A percentile compares a stretch with the other conserved stretches of the same genome.
Evolutionary conservation across 2,113 vertebrate species (phyloP).

Genomic region (Lampris megalopsis): DNA sequence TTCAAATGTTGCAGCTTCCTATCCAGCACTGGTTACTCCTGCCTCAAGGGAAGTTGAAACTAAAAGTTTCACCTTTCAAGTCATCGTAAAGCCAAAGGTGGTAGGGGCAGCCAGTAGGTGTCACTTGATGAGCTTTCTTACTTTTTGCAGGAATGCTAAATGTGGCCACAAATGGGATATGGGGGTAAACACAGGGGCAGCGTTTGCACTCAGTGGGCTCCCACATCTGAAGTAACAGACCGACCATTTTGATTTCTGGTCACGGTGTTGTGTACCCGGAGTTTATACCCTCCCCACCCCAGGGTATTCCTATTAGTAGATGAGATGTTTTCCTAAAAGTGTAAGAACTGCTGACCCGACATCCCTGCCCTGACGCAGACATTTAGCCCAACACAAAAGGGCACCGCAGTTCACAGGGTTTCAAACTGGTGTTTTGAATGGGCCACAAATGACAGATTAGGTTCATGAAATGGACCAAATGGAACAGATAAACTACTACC

Average conservation of each 20-base stretch:
- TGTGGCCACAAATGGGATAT: constrained; percentile 47
- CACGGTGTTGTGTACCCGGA: background rate
- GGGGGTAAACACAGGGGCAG: constrained; percentile 22
- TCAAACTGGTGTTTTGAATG: background rate
- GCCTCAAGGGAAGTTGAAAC: background rate
- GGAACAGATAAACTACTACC: no score
- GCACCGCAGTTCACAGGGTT: background rate
- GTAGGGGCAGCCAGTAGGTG: background rate
- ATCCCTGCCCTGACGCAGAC: background rate
- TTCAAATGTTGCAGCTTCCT: constrained; percentile 26
- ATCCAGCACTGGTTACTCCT: constrained; percentile 22
- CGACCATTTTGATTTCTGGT: constrained; percentile 57
- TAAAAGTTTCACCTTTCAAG: constrained; percentile 39
- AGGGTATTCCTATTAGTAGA: background rate
- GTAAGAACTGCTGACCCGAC: constrained; percentile 1
- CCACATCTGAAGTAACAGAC: constrained; percentile 49
- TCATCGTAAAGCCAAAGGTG: background rate
- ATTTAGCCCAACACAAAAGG: constrained; percentile 10
- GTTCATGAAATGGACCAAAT: background rate
- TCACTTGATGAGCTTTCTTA: constrained; percentile 41
- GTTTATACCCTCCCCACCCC: background rate
- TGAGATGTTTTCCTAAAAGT: constrained; percentile 7
- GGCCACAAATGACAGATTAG: background rate
- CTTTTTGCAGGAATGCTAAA: constrained; percentile 69
- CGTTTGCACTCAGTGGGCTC: constrained; percentile 38